Evolutionary conservation across 2,888 invertebrate genomes (phyloP), one percentile per base, ranked within the genome.

Genomic region (Drosophila greeni): DNA sequence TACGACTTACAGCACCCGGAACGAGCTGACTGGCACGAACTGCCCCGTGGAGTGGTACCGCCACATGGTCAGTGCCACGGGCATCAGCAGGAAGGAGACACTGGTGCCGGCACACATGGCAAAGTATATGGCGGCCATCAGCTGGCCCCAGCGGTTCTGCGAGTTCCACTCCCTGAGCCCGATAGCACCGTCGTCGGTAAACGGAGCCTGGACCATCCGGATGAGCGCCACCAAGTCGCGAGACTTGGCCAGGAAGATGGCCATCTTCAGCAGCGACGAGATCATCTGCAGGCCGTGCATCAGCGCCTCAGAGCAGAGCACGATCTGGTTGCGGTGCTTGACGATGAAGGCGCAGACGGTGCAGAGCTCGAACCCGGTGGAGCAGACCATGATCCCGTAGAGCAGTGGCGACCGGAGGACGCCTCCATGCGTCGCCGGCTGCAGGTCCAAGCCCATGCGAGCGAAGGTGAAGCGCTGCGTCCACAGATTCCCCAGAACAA

Each of bases 281-380:
- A 75, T 45, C 75, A 75, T 75, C 34, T 76, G 76, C 1, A 75
- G 8, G 45, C 76, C 74, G 7, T 77, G 75, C 75, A 75, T 74
- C 24, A 75, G 37, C 1, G 76, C 75, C 55, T 75, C 76, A 7
- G 76, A 76, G 42, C 71, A 74, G 29, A 76, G 56, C 5, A 74
- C 74, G 5, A 75, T 71, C 24, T 76, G 68, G 39, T 53, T 59
- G 20, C 62, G 62, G n/a, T 75, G 53, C 11, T 49, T 43, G n/a
- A 56, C 62, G 7, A 75, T 77, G 12, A 75, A 75, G 7, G 70
- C 70, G 51, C 66, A 70, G 12, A 77, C 75, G 24, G 75, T 68
- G 61, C 69, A 74, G n/a, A 75, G 49, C 39, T 75, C 75, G 8
- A 75, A 75, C 39, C 61, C 55, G 42, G 77, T 75, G 54, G 72